Conservation (phyloP, 1,140 invertebrate genomes). For the Anagrus nilaparvatae region DNA sequence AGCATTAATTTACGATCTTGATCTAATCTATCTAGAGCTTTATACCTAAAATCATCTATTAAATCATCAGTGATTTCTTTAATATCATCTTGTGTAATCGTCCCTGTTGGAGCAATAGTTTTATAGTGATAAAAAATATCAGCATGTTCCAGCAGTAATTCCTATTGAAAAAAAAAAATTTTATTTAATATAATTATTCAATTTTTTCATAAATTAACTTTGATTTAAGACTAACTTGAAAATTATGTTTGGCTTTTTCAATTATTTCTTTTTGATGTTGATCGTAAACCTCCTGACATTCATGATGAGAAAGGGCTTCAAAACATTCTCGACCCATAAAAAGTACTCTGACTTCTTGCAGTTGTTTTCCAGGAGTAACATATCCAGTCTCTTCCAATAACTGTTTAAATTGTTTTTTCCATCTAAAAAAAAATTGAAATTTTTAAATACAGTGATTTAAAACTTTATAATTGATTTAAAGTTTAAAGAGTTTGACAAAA, state of each 20-base stretch:
- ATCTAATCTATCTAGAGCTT: conserved; percentile 83
- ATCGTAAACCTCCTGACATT: conserved; percentile 89
- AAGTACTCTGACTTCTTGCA: conserved; percentile 84
- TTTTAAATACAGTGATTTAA: background rate
- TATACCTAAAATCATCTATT: conserved; percentile 87
- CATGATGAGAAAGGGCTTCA: conserved; percentile 79
- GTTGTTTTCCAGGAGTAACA: conserved; percentile 84
- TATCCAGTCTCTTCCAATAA: conserved; percentile 89
- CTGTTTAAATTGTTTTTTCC: conserved; percentile 88
- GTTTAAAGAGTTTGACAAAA: background rate
- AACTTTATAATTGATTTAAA: no score
- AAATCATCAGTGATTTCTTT: conserved; percentile 87
- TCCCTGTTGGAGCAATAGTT: conserved; percentile 76
- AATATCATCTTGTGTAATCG: conserved; percentile 88
- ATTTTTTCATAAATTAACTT: background rate
- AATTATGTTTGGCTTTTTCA: conserved; percentile 83
- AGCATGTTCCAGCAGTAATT: conserved; percentile 86
- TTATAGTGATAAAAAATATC: conserved; percentile 92
- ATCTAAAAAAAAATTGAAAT: conserved; percentile 41
- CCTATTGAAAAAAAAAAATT: conserved; percentile 45
- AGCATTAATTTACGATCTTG: conserved; percentile 90
- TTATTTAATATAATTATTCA: background rate
- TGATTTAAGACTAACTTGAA: conserved; percentile 49
- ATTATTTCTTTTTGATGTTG: conserved; percentile 88
- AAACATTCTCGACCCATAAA: conserved; percentile 95